Evolutionary conservation across 2,888 invertebrate genomes (phyloP), one percentile per base, ranked within the genome.

Genomic region (Micropterix aruncella): DNA sequence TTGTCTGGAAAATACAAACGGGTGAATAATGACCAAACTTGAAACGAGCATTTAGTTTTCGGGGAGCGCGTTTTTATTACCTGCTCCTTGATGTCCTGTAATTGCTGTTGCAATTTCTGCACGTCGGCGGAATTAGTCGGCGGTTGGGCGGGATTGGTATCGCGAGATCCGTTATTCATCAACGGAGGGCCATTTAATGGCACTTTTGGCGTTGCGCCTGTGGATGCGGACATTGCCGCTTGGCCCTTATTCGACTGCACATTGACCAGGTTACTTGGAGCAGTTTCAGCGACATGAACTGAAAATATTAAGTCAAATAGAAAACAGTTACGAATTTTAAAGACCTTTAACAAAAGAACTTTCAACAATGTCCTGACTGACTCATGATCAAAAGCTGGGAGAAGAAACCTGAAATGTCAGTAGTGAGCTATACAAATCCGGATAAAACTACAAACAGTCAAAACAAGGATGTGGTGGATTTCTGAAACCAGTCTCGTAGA

Each of bases 21-120:
- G n/a, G n/a, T n/a, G n/a, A n/a, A n/a, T n/a, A n/a, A n/a, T 19
- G 18, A 19, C 18, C 19, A 9, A 19, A 27, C 41, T 37, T 4
- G 19, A 12, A 17, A 9, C 38, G 9, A 43, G 17, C 5, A 40
- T 14, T n/a, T 38, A 14, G n/a, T 38, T 14, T 38, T 38, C 7
- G 14, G 12, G 7, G 7, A 14, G 12, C 9, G 15, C 15, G 7
- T 43, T 14, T 7, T 18, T 51, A 52, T 54, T 59, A 90, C 93
- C 80, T 94, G 94, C 65, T 96, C 95, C 61, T 94, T 95, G 56
- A 96, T 95, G 61, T 96, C 96, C 64, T 95, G 93, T 49, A 97
- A 66, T 60, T 96, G 95, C 60, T 96, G 94, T 59, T 90, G 89
- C 38, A 92, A 66, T 59, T 91, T 91, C 60, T 89, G 86, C 45